Conservation (phyloP, 2,113 vertebrate genomes). For the Eulacestoma nigropectus region DNA sequence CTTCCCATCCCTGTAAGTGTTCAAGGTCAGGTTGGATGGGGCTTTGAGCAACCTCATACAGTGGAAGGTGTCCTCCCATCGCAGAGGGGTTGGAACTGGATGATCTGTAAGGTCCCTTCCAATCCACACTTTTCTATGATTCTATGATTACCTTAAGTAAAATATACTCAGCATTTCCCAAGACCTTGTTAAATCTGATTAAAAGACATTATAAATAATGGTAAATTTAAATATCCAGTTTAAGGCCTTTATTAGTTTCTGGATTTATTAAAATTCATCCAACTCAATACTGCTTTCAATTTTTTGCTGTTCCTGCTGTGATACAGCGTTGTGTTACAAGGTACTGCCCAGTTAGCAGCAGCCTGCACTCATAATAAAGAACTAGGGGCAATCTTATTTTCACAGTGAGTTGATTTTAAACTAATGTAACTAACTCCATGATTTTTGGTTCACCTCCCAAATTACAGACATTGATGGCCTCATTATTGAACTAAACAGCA, state of each 20-base stretch:
- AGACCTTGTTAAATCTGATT: not conserved
- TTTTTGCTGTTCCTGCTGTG: not conserved
- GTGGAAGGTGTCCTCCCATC: too few species aligned
- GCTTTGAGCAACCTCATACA: not conserved
- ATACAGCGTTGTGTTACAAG: not conserved
- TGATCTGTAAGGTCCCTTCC: not conserved
- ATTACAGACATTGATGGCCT: not conserved
- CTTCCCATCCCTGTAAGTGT: not conserved
- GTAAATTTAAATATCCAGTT: not conserved
- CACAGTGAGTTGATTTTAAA: not conserved
- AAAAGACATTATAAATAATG: not conserved
- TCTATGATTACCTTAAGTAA: not conserved
- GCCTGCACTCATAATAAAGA: not conserved
- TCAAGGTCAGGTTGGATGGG: not conserved
- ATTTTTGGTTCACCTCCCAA: not conserved
- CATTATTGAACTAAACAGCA: not conserved
- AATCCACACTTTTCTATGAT: not conserved
- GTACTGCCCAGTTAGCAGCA: not conserved
- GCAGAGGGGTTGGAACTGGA: not conserved
- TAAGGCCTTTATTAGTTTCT: not conserved
- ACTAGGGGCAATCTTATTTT: not conserved
- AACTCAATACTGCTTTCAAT: not conserved
- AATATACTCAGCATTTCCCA: not conserved
- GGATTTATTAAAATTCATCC: not conserved
- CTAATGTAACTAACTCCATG: not conserved